Base-by-base conservation (phyloP, 2,113 vertebrate genomes). In the Sporophila hypoxantha region DNA sequence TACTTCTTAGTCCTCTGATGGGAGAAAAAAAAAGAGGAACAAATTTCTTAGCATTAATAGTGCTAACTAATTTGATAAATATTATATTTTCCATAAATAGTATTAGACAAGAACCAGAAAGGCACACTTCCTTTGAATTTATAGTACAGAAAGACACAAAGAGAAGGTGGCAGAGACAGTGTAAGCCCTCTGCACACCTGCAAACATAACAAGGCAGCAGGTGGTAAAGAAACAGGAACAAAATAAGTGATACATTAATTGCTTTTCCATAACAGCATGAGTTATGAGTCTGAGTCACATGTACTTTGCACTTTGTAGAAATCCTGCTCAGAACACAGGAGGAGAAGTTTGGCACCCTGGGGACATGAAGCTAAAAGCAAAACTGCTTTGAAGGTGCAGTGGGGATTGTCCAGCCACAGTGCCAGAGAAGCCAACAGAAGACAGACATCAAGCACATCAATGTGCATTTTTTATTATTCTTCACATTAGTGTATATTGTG, bases 1-100 rank as follows among this genome's bases (percentile, higher is more conserved):
- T 81, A 44, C 94, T 95, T 81, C 49, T 95, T 57, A 98, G 88
- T 50, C 93, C 94, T 89, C 98, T 98, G 71, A 36, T 86, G 53
- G 47, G 95, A 83, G 49, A 81, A 84, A 66, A 79, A 30, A 41
- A 36, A 44, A 39, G 2, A 75, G 10, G 57, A 47, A 73, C 4
- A 52, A 32, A 65, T 41, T 49, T 73, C 39, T 69, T 49, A 88
- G 78, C 8, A 76, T 92, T 77, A 93, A 29, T 23, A 61, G 47
- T 15, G 14, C 21, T 61, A 42, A 77, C 20, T 70, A 25, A 67
- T 39, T 55, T 53, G 69, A 71, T 25, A 68, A 55, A 76, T 4
- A 1, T 39, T 57, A 76, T 18, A 10, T 41, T 44, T 61, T 82
- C 53, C 14, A 60, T 30, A 64, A 85, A 64, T 77, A 80, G 32